These are phyloP conservation scores for Cochlearius cochlearius DNA, from an alignment of 2,113 vertebrate species.

Conservation along the genomic window DNA sequence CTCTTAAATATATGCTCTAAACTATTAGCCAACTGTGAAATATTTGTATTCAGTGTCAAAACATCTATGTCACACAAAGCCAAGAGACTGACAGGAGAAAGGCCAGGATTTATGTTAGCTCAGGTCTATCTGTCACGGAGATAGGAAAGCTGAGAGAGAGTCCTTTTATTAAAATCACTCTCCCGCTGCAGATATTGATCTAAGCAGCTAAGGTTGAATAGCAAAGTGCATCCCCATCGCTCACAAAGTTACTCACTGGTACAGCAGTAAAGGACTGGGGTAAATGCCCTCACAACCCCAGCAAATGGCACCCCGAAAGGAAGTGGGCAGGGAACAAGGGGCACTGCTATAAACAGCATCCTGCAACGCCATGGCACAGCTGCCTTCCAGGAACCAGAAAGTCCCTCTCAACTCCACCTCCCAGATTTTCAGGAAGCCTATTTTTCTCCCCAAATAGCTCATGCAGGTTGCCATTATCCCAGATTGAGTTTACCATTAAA, in stretches of 20 bases:
- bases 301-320: not conserved
- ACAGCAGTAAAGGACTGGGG: not conserved
- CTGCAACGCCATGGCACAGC: rapidly evolving
- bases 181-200: slow-evolving; percentile 61
- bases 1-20: slow-evolving; percentile 29
- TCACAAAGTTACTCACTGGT: not conserved
- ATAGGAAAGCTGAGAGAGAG: slow-evolving; percentile 55
- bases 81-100: slow-evolving; percentile 62
- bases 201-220: slow-evolving; percentile 41
- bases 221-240: not conserved
- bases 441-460: not conserved
- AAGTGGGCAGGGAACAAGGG: not conserved
- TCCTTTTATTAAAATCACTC: slow-evolving; percentile 67
- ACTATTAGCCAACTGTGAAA: slow-evolving; percentile 41
- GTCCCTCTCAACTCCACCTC: not conserved
- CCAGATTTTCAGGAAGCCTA: not conserved
- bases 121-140: slow-evolving; percentile 61
- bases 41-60: slow-evolving; percentile 64
- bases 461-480: not conserved
- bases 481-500: not conserved
- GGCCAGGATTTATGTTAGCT: slow-evolving; percentile 61
- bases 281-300: not conserved
- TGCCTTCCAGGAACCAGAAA: not conserved
- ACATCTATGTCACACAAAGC: slow-evolving; percentile 34
- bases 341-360: not conserved